Evolutionary conservation across 2,888 invertebrate genomes (phyloP), one percentile per base, ranked within the genome.

Genomic region (Polyploca ridens): DNA sequence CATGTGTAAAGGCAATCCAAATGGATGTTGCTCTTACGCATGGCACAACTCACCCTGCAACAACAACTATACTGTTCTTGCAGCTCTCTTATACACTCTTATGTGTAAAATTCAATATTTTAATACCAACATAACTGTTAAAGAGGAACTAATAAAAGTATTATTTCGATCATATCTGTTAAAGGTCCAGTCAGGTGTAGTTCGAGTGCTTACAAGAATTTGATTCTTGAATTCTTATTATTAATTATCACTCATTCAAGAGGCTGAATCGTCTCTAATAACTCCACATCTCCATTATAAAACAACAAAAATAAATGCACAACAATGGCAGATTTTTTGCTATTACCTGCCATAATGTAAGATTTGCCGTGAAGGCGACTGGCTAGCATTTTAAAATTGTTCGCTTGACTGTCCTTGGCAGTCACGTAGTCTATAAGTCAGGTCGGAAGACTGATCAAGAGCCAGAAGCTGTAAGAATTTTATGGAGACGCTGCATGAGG

Each of bases 141-240:
- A 81, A 88, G 78, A 87, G 83, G 83, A 88, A 92, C 93, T 94
- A 93, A 93, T 94, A 71, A 91, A 89, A 91, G 91, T 87, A 90
- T 90, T 90, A 86, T 91, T 93, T 92, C 91, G 87, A 93, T 93
- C 87, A 93, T 92, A 93, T 94, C 90, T 94, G 94, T 94, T 94
- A 93, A 94, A 94, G 94, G 94, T 94, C 94, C 94, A 87, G 94
- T 93, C 94, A 93, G 93, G 94, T 94, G 94, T 94, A 93, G 93
- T 88, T 90, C 93, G 93, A 93, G 94, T 90, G 88, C 85, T 89
- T 88, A 90, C 92, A 90, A 91, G 90, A 90, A 86, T 84, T 87
- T 79, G 82, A 87, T 87, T 87, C 81, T 89, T 88, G 83, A 87
- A 86, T 85, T 83, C 77, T 84, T 71, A 68, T 81, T 81, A 79